Base-by-base conservation (phyloP, 2,113 vertebrate species). In the Atlantisia rogersi region DNA sequence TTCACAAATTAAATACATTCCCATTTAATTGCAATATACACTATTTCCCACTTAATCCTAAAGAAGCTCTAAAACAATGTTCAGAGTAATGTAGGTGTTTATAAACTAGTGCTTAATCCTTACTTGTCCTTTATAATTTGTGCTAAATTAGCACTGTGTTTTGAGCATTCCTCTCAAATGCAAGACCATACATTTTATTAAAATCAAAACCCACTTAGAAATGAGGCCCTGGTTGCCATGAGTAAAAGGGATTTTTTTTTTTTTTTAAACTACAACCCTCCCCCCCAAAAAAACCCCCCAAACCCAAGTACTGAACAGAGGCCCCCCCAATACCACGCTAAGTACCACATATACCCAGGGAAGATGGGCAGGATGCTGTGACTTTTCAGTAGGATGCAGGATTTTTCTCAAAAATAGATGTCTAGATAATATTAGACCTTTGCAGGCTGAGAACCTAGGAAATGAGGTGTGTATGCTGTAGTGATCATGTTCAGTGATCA, bases 291-390 rank as follows among this genome's bases (percentile, higher is more conserved):
- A 35, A 35, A 31, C 13, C 16, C 42, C 9, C 24, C 13, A 68
- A 26, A 11, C 4, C 32, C 35, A 53, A 52, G 22, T 52, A 52
- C 12, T 8, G 25, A 26, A 32, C 3, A 42, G 11, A 76, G 20
- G 10, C 68, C 55, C 11, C 7, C 5, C 32, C 5, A 53, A 11
- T 21, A 6, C 28, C 50, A 26, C 6, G 5, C n/a, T 42, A 19
- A 22, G 7, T 29, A 29, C n/a, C 8, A 1, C 7, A 3, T 3
- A 2, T 28, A 11, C 35, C 16, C 21, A 39, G 19, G 29, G 37
- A 35, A 25, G 25, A 7, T 11, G 12, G n/a, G 7, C 48, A 52
- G 48, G 10, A 14, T 35, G 4, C 56, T 42, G 21, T 14, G 42
- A 21, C 19, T 68, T 64, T 32, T 35, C 21, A 42, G 5, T n/a